Evolutionary conservation across 2,888 invertebrate species (phyloP).

Genomic region (Embidobia sp.): DNA sequence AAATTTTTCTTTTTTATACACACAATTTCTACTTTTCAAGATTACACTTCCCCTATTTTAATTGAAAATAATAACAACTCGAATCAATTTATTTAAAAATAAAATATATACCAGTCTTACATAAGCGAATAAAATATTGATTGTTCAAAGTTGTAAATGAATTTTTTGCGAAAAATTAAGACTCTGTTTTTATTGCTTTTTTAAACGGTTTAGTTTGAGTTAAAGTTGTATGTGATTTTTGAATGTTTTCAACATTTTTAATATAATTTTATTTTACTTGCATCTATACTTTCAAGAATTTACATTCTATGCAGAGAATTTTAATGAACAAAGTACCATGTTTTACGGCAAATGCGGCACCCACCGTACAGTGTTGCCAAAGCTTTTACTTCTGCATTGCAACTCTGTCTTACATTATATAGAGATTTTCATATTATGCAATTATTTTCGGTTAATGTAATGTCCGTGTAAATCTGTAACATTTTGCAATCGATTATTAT

Average conservation of each 20-base stretch:
- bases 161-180: too few relatives aligned
- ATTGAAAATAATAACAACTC: too few relatives aligned
- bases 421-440: constrained; percentile 43
- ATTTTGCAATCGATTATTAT: constrained; percentile 2
- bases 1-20: too few relatives aligned
- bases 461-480: background rate
- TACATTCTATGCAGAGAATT: constrained; percentile 47
- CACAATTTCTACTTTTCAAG: too few relatives aligned
- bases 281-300: constrained; percentile 41
- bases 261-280: constrained; percentile 19
- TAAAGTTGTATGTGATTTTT: too few relatives aligned
- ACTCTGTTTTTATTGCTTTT: too few relatives aligned
- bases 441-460: constrained; percentile 24
- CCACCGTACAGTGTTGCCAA: constrained; percentile 60
- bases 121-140: too few relatives aligned
- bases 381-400: constrained; percentile 47
- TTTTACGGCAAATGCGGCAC: constrained; percentile 50
- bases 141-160: too few relatives aligned
- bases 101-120: too few relatives aligned
- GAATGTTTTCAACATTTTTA: background rate
- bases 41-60: too few relatives aligned
- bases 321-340: constrained; percentile 59
- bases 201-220: too few relatives aligned
- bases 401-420: constrained; percentile 50
- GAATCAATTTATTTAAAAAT: too few relatives aligned